A percentile compares a stretch with the other conserved stretches of the same genome.
Conservation (phyloP, 2,113 vertebrate species). For the Trachemys scripta region DNA sequence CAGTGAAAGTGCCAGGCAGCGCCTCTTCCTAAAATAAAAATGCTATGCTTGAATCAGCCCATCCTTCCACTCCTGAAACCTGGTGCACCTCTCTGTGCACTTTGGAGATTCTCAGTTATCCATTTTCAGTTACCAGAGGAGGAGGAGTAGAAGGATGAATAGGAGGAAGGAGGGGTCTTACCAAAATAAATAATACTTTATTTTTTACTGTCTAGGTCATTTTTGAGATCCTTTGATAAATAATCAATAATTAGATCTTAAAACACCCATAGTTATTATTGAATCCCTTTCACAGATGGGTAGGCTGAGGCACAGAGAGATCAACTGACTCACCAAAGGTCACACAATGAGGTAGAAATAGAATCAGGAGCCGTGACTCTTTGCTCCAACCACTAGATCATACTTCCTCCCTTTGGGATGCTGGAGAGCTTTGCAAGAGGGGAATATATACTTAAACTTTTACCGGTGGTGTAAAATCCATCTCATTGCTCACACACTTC, state of each 20-base stretch:
- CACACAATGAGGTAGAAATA: accelerated
- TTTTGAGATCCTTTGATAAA: neutral
- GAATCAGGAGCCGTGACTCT: neutral
- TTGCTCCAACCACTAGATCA: neutral
- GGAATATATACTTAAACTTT: neutral
- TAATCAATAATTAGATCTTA: neutral
- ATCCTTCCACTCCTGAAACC: neutral
- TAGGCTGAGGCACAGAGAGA: neutral
- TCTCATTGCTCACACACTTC: neutral
- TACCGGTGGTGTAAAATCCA: neutral
- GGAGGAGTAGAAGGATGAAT: neutral
- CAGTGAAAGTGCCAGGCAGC: neutral
- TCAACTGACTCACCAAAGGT: neutral
- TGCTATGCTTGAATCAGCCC: neutral
- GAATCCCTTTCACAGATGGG: neutral
- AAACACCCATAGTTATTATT: neutral
- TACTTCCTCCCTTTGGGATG: neutral
- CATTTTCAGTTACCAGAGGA: neutral
- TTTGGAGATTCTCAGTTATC: neutral
- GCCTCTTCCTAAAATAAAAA: neutral
- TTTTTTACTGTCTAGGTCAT: neutral
- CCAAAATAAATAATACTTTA: neutral
- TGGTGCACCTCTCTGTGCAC: neutral
- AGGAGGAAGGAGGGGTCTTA: neutral
- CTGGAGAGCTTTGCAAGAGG: neutral